Evolutionary conservation across 2,113 vertebrate species (phyloP).

Genomic region (zebrafish (Danio rerio)): GRCz12tu NC_133192.1:39025501-39026000

Average conservation of each 20-base stretch:
- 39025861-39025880: slow-evolving; percentile 18
- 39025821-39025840: no score
- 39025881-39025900: slow-evolving; percentile 29
- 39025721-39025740: neutral
- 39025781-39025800: slow-evolving; percentile 40
- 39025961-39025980: slow-evolving; percentile 11
- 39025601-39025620: slow-evolving; percentile 9
- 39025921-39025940: neutral
- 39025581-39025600: neutral
- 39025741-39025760: slow-evolving; percentile 22
- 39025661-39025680: no score
- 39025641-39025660: slow-evolving; percentile 9
- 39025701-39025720: slow-evolving; percentile 19
- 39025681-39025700: slow-evolving; percentile 3
- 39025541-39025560: slow-evolving; percentile 1
- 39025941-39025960: slow-evolving; percentile 14
- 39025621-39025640: neutral
- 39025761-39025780: slow-evolving; percentile 46
- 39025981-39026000: neutral
- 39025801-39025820: slow-evolving; percentile 12
- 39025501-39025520: slow-evolving; percentile 8
- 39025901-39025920: slow-evolving; percentile 33
- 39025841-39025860: slow-evolving; percentile 40
- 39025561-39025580: slow-evolving; percentile 15
- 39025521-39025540: neutral